Base-by-base conservation (phyloP, 92 coral and sea anemone species). In the Scolanthus callimorphus region DNA sequence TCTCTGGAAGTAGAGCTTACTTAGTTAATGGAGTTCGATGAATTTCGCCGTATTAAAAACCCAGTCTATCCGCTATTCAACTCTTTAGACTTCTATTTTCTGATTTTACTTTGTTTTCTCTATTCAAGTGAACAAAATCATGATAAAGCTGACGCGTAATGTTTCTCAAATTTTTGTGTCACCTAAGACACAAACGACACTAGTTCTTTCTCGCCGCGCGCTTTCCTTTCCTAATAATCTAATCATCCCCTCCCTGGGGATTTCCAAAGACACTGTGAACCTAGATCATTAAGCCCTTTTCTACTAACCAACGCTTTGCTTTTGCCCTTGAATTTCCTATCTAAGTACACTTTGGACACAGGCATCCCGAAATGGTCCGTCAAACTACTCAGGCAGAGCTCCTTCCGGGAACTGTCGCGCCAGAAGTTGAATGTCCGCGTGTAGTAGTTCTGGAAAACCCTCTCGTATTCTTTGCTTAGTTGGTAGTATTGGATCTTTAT, bases 271-370 rank as follows among this genome's bases (percentile, higher is more conserved):
- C n/a, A n/a, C n/a, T n/a, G n/a, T n/a, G n/a, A n/a, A n/a, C n/a
- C n/a, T n/a, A n/a, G n/a, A n/a, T n/a, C n/a, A n/a, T n/a, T n/a
- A 34, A 34, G 15, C 41, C 41, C 15, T 34, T 6, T 6, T 6
- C 6, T 21, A 41, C 82, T 44, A 75, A 79, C 97, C 77, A 52
- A 38, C 29, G 55, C 39, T 62, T 80, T 90, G 38, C 89, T 81
- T 28, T 78, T 71, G 13, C 76, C 90, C 50, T 76, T 71, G 64
- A 90, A 90, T 58, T 31, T 59, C 43, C 63, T 80, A 45, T 90
- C 95, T 29, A 86, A 83, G 63, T 81, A 90, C 25, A 85, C 59
- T 38, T 74, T 73, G 20, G 84, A 79, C 25, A 90, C 70, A 12
- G 89, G 95, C 60, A 68, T 67, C n/a, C 63, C 81, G 62, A 85